phyloP scores from a whole-genome alignment of 2,797 vertebrate species.

The Melanotaenia boesemani region DNA sequence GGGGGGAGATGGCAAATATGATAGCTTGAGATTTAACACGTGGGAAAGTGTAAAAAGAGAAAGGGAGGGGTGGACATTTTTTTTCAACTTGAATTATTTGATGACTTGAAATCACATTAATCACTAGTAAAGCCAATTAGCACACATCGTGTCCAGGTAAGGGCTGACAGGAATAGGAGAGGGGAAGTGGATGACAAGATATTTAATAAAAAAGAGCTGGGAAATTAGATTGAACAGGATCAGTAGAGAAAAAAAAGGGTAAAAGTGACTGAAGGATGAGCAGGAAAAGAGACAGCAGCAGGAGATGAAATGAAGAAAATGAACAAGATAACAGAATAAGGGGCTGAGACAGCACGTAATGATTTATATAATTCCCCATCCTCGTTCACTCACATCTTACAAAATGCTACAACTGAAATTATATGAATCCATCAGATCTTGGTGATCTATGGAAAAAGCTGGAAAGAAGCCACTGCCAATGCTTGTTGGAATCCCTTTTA shows the following conservation, averaged over 20 bases:
- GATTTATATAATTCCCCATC: conserved; percentile 33
- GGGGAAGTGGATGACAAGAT: conserved; percentile 55
- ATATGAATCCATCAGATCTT: background rate
- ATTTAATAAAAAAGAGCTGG: conserved; percentile 52
- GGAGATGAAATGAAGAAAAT: conserved; percentile 52
- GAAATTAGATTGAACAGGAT: conserved; percentile 61
- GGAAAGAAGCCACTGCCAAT: conserved; percentile 15
- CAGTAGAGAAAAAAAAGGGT: conserved; percentile 33
- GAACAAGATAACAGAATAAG: conserved; percentile 48
- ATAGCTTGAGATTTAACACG: conserved; percentile 7
- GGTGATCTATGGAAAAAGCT: conserved; percentile 10
- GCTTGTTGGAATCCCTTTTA: conserved; percentile 24
- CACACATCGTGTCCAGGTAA: conserved; percentile 30
- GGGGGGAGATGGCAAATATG: background rate
- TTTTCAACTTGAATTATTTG: conserved; percentile 29
- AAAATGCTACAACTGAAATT: conserved; percentile 11
- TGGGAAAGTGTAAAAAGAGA: conserved; percentile 6
- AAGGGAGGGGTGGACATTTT: background rate
- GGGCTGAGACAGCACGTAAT: conserved; percentile 11
- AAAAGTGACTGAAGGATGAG: conserved; percentile 51
- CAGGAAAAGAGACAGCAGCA: conserved; percentile 36
- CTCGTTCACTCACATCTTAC: conserved; percentile 1
- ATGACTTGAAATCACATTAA: conserved; percentile 37
- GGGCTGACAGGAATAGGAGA: conserved; percentile 23
- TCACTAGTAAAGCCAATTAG: conserved; percentile 26